Evolutionary conservation across 2,113 vertebrate species (phyloP).

Genomic region (Tetraodon nigroviridis): DNA sequence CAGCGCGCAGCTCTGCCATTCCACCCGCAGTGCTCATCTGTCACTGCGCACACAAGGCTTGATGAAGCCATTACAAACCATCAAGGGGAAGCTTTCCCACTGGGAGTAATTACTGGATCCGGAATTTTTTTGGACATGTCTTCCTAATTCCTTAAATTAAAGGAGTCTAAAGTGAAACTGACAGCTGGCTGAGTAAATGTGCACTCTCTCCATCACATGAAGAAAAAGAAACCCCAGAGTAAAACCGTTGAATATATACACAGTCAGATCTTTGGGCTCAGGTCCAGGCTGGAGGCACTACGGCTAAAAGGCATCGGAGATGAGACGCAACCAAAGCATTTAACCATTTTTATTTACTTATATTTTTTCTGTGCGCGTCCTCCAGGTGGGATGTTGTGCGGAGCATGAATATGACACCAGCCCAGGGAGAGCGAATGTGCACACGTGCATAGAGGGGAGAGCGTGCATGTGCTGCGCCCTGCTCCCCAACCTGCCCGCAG

Average conservation of each 20-base stretch:
- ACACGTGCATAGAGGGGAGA: conserved; percentile 12
- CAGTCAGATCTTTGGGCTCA: conserved; percentile 6
- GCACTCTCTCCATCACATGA: conserved; percentile 8
- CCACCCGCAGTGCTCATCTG: conserved; percentile 37
- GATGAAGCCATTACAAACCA: conserved; percentile 48
- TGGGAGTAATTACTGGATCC: conserved; percentile 15
- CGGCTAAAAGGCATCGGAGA: neutral
- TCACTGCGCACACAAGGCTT: conserved; percentile 23
- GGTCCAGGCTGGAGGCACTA: conserved; percentile 16
- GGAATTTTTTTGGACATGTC: neutral
- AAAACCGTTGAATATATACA: conserved; percentile 47
- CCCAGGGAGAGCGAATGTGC: conserved; percentile 30
- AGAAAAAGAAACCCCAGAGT: conserved; percentile 16
- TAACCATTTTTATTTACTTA: no score
- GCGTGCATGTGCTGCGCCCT: conserved; percentile 27
- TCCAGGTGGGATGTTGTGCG: conserved; percentile 15
- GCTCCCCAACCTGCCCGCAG: neutral
- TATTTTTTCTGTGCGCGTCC: neutral
- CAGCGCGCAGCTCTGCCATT: conserved; percentile 23
- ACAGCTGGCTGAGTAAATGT: neutral
- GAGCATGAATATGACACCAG: conserved; percentile 48
- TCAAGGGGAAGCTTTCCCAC: conserved; percentile 37
- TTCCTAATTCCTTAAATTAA: conserved; percentile 14
- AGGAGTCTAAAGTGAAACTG: neutral
- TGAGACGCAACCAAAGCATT: conserved; percentile 14